phyloP scores from a whole-genome alignment of 2,888 invertebrate species.

The Muscina levida region DNA sequence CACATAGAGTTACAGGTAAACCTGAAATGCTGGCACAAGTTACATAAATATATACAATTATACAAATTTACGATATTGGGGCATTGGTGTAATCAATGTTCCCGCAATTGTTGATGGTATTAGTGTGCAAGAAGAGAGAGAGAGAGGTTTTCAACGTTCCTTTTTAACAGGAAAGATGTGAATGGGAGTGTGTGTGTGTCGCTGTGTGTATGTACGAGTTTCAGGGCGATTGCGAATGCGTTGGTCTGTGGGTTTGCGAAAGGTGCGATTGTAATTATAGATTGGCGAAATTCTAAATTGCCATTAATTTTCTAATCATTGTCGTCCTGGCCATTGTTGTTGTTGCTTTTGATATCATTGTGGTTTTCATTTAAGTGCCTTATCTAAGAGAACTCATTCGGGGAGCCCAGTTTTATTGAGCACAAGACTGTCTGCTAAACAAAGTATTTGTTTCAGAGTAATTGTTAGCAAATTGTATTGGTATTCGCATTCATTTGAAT shows the following conservation, averaged over 20 bases:
- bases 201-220: not conserved
- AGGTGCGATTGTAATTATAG: slow-evolving; percentile 75
- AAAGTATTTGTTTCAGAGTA: slow-evolving; percentile 51
- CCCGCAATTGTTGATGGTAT: slow-evolving; percentile 30
- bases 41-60: slow-evolving; percentile 34
- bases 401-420: not conserved
- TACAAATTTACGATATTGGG: slow-evolving; percentile 17
- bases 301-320: slow-evolving; percentile 74
- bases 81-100: slow-evolving; percentile 25
- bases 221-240: not conserved
- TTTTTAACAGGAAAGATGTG: no score
- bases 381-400: slow-evolving; percentile 39
- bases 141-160: not conserved
- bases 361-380: slow-evolving; percentile 46
- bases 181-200: slow-evolving; percentile 10
- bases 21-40: slow-evolving; percentile 20
- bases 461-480: slow-evolving; percentile 55
- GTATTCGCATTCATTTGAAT: slow-evolving; percentile 30
- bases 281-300: slow-evolving; percentile 74
- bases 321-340: slow-evolving; percentile 49
- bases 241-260: slow-evolving; percentile 40
- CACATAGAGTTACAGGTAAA: not conserved
- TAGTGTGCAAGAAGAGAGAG: not conserved
- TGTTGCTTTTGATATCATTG: slow-evolving; percentile 45
- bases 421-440: not conserved